Evolutionary conservation across 1,140 invertebrate species (phyloP).

Genomic region (Muscidifurax raptorellus): DNA sequence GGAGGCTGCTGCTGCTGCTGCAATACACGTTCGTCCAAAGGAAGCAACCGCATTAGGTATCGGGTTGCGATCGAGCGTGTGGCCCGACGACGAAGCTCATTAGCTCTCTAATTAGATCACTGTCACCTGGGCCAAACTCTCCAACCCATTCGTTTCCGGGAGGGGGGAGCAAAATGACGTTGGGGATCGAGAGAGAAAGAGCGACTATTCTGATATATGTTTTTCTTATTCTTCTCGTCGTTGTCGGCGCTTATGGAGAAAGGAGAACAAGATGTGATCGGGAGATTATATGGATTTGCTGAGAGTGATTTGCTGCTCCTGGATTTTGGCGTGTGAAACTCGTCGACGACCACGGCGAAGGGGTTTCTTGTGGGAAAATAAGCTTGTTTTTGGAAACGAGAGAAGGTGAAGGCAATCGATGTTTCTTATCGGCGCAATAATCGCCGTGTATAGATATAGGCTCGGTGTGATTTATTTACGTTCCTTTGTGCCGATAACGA

Average conservation of each 20-base stretch:
- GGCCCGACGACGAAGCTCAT: constrained; percentile 20
- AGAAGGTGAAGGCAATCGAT: background rate
- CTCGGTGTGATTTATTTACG: no score
- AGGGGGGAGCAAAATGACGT: no score
- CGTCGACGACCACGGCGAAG: background rate
- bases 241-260: background rate
- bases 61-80: constrained; percentile 20
- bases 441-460: no score
- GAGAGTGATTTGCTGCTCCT: constrained; percentile 7
- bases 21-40: background rate
- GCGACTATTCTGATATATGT: no score
- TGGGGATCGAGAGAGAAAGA: no score
- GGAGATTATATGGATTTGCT: background rate
- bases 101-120: constrained; percentile 50
- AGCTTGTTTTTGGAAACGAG: background rate
- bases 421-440: background rate
- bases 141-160: constrained; percentile 20
- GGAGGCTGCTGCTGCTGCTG: background rate
- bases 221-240: background rate
- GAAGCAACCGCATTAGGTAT: constrained; percentile 11
- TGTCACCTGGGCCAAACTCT: constrained; percentile 36
- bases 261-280: constrained; percentile 16
- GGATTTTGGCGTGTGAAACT: constrained; percentile 3
- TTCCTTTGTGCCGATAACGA: no score
- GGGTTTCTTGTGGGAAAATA: background rate